Conservation (phyloP, 2,888 invertebrate genomes). For the Caenorhabditis doughertyi region DNA sequence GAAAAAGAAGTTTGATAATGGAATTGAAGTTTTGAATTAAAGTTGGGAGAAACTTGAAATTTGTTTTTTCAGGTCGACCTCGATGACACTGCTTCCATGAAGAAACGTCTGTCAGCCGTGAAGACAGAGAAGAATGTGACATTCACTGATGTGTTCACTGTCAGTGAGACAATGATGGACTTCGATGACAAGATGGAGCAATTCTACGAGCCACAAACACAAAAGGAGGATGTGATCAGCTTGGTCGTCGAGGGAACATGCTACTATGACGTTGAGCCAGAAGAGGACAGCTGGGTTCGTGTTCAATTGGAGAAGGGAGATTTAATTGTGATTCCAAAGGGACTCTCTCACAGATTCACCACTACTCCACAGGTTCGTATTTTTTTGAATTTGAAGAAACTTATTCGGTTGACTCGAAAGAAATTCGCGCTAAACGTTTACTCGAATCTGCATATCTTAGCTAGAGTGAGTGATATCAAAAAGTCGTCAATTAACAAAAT, state of each 20-base stretch:
- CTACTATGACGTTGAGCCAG: constrained; percentile 79
- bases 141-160: constrained; percentile 75
- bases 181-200: constrained; percentile 78
- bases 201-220: constrained; percentile 76
- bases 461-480: too few species aligned
- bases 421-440: too few species aligned
- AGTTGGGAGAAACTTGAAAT: too few species aligned
- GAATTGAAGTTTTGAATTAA: neutral
- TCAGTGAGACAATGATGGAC: constrained; percentile 74
- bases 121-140: constrained; percentile 76
- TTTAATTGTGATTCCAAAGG: constrained; percentile 79
- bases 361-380: constrained; percentile 75
- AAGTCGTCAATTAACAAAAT: too few species aligned
- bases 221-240: constrained; percentile 76
- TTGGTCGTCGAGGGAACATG: constrained; percentile 77
- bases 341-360: constrained; percentile 76
- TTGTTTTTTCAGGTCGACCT: constrained; percentile 78
- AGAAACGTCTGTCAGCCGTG: constrained; percentile 77
- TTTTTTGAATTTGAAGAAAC: neutral
- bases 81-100: constrained; percentile 78
- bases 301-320: constrained; percentile 79
- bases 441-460: too few species aligned
- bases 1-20: too few species aligned
- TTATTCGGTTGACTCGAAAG: too few species aligned
- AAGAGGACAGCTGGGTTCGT: constrained; percentile 80